Evolutionary conservation across 1,140 invertebrate species (phyloP), one percentile per base, ranked within the genome.

Genomic region (Aethina tumida): DNA sequence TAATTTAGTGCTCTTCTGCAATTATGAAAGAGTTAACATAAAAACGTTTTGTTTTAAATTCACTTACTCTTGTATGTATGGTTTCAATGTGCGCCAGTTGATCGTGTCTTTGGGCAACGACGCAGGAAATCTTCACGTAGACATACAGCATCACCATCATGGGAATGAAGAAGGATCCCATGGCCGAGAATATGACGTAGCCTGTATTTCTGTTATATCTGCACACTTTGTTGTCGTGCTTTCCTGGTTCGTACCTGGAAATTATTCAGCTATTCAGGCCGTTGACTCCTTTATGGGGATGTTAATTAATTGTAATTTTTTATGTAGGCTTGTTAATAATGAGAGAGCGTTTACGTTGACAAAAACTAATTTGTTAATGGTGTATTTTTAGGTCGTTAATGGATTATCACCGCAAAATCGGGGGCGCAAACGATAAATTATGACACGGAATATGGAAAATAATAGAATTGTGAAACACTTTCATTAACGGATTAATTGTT

Each of bases 161-260:
- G 2, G 91, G 91, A 32, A 94, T 73, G 62, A 92, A 95, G 65
- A 94, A 95, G 0, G 89, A 90, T 0, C 88, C 89, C 70, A 90
- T 81, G 0, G 88, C 82, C 0, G 89, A 93, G 62, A 90, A 94
- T 24, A 94, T 76, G 9, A 92, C 87, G 64, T 91, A 92, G 3
- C 81, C 83, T 25, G 75, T 73, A 56, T 91, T 86, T 53, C 79
- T 77, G 54, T 83, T 85, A 58, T 86, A 86, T 5, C 74, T 67
- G 57, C 82, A 86, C 17, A 67, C 70, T 26, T 73, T 60, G 12
- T 53, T 49, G 10, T 57, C 40, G 31, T 67, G 59, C 5, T 65
- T 64, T 24, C 73, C 73, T 16, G 68, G 68, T 55, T 81, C 77
- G 45, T 79, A 81, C 79, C 78, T 81, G 56, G n/a, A n/a, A n/a